These are phyloP conservation scores for Cynopterus sphinx DNA, from an alignment of 2,797 vertebrate genomes.

Conservation along the genomic window DNA sequence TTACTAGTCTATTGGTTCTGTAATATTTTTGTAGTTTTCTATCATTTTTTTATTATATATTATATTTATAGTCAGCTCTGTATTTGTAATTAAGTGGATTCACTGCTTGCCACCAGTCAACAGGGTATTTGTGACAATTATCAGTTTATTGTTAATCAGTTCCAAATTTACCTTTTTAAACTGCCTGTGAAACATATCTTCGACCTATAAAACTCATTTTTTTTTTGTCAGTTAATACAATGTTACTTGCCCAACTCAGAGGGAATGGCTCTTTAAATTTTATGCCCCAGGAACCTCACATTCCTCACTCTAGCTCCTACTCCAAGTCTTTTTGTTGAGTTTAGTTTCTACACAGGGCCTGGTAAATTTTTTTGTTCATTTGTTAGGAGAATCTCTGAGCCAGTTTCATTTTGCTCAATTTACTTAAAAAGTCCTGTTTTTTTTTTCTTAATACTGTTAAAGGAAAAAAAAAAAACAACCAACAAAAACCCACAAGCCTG, in stretches of 20 bases:
- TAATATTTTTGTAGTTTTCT: not conserved
- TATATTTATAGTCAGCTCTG: not conserved
- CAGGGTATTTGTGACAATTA: not conserved
- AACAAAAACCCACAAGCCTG: not conserved
- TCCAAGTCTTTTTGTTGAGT: not conserved
- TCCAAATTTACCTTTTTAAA: not conserved
- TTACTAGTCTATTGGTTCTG: not conserved
- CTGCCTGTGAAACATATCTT: not conserved
- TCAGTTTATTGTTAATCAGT: not conserved
- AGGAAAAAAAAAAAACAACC: not conserved
- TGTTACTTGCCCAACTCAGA: not conserved
- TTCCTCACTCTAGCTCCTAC: not conserved
- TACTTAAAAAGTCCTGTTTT: not conserved
- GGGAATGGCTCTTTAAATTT: not conserved
- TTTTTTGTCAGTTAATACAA: not conserved
- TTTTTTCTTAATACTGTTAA: not conserved
- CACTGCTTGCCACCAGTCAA: not conserved
- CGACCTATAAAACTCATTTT: not conserved
- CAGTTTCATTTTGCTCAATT: conserved; percentile 11
- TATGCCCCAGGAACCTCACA: not conserved
- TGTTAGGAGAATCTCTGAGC: conserved; percentile 26
- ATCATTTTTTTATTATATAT: not conserved
- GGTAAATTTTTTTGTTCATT: conserved; percentile 1
- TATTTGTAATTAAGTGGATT: not conserved
- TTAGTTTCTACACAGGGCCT: not conserved